These are phyloP conservation scores for Phymanthus crucifer DNA, from an alignment of 92 coral and sea anemone species.

Conservation along the genomic window DNA sequence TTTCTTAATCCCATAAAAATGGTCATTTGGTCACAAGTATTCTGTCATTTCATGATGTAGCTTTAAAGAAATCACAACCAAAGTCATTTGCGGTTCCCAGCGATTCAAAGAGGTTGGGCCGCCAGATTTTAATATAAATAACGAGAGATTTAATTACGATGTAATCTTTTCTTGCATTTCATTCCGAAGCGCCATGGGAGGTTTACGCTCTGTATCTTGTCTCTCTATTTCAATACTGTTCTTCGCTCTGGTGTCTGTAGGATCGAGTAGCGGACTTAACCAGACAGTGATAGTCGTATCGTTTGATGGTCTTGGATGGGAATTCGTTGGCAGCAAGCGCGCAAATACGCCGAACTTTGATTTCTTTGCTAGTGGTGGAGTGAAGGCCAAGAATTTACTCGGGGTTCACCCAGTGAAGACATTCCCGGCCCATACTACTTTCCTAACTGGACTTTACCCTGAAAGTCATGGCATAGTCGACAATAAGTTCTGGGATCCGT, in stretches of 20 bases:
- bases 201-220: slow-evolving; percentile 1
- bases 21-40: not conserved
- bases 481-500: slow-evolving; percentile 85
- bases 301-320: slow-evolving; percentile 90
- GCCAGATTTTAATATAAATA: slow-evolving; percentile 11
- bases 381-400: slow-evolving; percentile 58
- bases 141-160: not conserved
- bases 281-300: slow-evolving; percentile 67
- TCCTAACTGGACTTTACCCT: slow-evolving; percentile 84
- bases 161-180: slow-evolving; percentile 4
- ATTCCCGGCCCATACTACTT: slow-evolving; percentile 75
- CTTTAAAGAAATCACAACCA: not conserved
- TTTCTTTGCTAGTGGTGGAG: slow-evolving; percentile 69
- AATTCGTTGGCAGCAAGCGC: slow-evolving; percentile 49
- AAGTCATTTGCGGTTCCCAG: slow-evolving; percentile 15
- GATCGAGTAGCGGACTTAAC: not conserved
- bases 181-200: slow-evolving; percentile 17
- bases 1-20: not conserved
- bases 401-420: slow-evolving; percentile 83
- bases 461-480: slow-evolving; percentile 88
- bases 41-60: not conserved
- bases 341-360: slow-evolving; percentile 73
- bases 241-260: not conserved
- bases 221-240: not conserved
- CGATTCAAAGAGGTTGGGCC: not conserved